Conservation (phyloP, 2,888 invertebrate genomes). For the Pollenia angustigena region DNA sequence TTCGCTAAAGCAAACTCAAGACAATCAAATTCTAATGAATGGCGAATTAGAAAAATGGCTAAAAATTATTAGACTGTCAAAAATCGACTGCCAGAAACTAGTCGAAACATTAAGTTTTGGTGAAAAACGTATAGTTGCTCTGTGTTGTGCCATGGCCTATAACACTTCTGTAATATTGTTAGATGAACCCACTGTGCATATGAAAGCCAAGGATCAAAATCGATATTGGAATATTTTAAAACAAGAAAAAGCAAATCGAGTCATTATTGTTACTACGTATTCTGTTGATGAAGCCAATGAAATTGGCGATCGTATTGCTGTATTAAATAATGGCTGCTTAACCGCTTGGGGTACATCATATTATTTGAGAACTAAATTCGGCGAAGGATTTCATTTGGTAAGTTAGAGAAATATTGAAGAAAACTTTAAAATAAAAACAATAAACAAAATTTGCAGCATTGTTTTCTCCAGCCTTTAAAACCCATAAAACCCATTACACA, state of each 20-base stretch:
- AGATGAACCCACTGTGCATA: constrained; percentile 78
- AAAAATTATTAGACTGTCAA: constrained; percentile 86
- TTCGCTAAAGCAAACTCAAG: constrained; percentile 86
- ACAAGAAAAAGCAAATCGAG: constrained; percentile 88
- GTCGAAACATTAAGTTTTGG: constrained; percentile 87
- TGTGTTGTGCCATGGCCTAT: constrained; percentile 90
- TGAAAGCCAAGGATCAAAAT: constrained; percentile 90
- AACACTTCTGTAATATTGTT: constrained; percentile 85
- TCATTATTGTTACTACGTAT: constrained; percentile 91
- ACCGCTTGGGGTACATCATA: constrained; percentile 92
- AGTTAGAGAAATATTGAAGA: constrained; percentile 42
- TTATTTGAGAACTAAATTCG: constrained; percentile 92
- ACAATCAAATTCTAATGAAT: constrained; percentile 75
- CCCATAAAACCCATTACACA: constrained; percentile 39
- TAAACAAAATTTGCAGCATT: background rate
- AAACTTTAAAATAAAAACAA: background rate
- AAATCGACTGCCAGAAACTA: constrained; percentile 86
- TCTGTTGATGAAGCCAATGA: constrained; percentile 95
- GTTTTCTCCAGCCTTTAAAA: constrained; percentile 23
- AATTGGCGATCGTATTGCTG: constrained; percentile 93
- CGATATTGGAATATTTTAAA: constrained; percentile 92
- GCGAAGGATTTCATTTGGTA: constrained; percentile 91
- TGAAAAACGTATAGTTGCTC: constrained; percentile 89
- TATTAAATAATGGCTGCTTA: constrained; percentile 89
- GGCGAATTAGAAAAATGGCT: constrained; percentile 88